Base-by-base conservation (phyloP, 2,888 invertebrate species). In the Zelleria hepariella region DNA sequence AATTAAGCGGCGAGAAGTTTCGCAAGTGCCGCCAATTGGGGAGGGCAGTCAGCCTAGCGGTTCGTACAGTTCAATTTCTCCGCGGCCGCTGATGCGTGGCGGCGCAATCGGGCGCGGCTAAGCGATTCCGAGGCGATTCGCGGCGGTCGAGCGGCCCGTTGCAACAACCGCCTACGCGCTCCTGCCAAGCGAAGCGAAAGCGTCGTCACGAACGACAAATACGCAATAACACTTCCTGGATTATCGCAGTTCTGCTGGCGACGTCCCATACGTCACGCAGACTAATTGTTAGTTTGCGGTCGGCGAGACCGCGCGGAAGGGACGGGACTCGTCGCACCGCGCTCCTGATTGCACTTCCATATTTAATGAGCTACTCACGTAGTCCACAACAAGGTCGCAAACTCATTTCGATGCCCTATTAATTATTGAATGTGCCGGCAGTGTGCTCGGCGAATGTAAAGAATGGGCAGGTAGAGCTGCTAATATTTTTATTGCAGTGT, bases 301-400 rank as follows among this genome's bases (percentile, higher is more conserved):
- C 66, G 69, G 67, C 66, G 72, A 55, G 75, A 74, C 70, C 69
- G 68, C 68, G 71, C 53, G 25, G 8, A 53, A 71, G 69, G 71
- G 71, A 68, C 76, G 75, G 78, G 76, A 67, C 73, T 74, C 72
- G 72, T 71, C 73, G 77, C 76, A 75, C 75, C 77, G 76, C 80
- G 76, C 32, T 49, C 54, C 82, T 86, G 85, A 87, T 87, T 86
- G 84, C 80, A 73, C 76, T 77, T 87, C 68, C 82, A 87, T 86
- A 82, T 86, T 86, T 86, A 80, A 87, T 86, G 86, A 82, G 77
- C 75, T 79, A 78, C 83, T 82, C 80, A 78, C 78, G 71, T 74
- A 77, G 75, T 72, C 71, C 73, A 73, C 69, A 71, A 73, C 78
- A 67, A 73, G 51, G 74, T 73, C 67, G 77, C 79, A 77, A 80